Conservation (phyloP, 2,797 vertebrate genomes). For the Hypotaenidia philippensis region DNA sequence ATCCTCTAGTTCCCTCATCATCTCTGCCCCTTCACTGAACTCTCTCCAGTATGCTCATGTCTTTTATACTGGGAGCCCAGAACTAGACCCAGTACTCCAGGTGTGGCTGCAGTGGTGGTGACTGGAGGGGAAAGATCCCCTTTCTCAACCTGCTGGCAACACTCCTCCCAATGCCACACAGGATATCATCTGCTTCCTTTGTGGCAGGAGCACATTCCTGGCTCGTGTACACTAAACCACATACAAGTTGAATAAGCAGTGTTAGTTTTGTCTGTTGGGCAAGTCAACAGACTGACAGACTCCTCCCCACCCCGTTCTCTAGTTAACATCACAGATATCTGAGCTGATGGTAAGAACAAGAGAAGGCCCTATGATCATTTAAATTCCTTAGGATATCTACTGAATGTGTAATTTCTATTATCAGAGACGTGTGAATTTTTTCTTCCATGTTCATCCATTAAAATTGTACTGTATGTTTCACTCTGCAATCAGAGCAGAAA, state of each 20-base stretch:
- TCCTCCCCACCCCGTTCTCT: too few species aligned
- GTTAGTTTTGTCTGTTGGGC: background rate
- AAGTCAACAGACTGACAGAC: background rate
- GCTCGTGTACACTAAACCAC: background rate
- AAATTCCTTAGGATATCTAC: background rate
- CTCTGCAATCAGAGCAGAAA: background rate
- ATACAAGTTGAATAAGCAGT: background rate
- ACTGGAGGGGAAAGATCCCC: background rate
- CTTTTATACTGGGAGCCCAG: background rate
- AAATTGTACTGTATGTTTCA: background rate
- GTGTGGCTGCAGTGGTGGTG: background rate
- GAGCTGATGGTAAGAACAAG: background rate
- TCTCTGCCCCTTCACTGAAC: background rate
- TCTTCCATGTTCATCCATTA: background rate
- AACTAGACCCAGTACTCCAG: background rate
- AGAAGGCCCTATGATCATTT: background rate
- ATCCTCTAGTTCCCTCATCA: background rate
- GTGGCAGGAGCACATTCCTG: accelerated
- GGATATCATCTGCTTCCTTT: background rate
- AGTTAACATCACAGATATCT: background rate
- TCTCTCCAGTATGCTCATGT: background rate
- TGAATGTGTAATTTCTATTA: background rate
- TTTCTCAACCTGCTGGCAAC: background rate
- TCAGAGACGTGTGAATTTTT: background rate
- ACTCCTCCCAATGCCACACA: background rate